phyloP scores from a whole-genome alignment of 2,888 invertebrate species.

The Ceratothoa steindachneri region DNA sequence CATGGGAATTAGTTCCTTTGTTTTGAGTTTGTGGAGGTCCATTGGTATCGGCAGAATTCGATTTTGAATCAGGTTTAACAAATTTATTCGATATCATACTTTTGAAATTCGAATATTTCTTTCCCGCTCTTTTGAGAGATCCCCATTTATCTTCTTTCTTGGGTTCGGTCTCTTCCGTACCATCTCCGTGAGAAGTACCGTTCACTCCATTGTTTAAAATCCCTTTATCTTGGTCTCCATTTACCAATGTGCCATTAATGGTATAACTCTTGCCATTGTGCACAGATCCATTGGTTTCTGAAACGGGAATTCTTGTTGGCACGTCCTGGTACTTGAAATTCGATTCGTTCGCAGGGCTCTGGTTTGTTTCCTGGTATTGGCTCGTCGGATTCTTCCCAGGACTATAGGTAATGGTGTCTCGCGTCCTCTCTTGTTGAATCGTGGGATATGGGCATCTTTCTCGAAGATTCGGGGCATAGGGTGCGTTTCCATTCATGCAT shows the following conservation, averaged over 20 bases:
- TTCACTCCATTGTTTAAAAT: neutral
- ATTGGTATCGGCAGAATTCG: neutral
- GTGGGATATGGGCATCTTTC: neutral
- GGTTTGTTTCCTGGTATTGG: neutral
- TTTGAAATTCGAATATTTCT: slow-evolving; percentile 46
- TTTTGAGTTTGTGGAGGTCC: neutral
- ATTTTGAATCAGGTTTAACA: slow-evolving; percentile 20
- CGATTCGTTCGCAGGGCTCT: neutral
- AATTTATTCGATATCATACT: slow-evolving; percentile 42
- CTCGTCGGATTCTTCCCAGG: neutral
- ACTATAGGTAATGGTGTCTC: neutral
- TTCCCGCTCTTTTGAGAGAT: slow-evolving; percentile 31
- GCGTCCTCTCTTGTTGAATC: neutral
- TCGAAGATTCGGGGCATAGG: neutral
- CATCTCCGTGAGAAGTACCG: neutral
- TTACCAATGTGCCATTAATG: neutral
- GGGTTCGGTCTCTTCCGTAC: neutral
- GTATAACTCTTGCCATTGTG: neutral
- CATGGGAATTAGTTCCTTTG: slow-evolving; percentile 5
- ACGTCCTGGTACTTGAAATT: neutral
- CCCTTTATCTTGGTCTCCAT: neutral
- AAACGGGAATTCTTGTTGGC: neutral
- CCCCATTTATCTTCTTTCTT: slow-evolving; percentile 41
- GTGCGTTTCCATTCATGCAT: neutral
- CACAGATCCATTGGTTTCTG: neutral